A percentile compares a stretch with the other conserved stretches of the same genome.
Evolutionary conservation across 2,113 vertebrate species (phyloP).

Genomic region (Percina caprodes): DNA sequence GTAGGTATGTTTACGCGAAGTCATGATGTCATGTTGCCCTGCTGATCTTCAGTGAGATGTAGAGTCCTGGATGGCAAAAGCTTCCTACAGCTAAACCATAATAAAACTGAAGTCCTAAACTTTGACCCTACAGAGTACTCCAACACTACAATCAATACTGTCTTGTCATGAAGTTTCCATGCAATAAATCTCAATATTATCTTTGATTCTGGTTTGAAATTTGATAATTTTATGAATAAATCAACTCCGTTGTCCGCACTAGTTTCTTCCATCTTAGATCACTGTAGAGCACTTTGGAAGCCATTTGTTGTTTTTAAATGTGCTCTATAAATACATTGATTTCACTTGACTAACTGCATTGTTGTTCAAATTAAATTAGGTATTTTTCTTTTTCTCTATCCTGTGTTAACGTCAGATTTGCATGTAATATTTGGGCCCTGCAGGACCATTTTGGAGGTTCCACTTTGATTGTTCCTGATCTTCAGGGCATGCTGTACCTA

Average conservation of each 20-base stretch:
- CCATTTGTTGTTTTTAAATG: neutral
- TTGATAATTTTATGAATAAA: neutral
- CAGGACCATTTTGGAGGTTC: constrained; percentile 94
- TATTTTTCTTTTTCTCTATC: no score
- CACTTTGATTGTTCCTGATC: constrained; percentile 88
- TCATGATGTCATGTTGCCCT: no score
- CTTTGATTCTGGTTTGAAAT: neutral
- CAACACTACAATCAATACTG: no score
- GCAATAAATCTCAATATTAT: neutral
- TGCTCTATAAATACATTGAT: neutral
- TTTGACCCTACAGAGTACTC: no score
- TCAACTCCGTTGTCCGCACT: neutral
- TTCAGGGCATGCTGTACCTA: constrained; percentile 89
- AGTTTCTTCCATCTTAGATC: neutral
- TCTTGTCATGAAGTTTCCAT: neutral
- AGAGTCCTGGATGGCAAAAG: constrained; percentile 2
- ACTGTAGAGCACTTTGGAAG: neutral
- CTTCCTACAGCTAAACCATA: neutral
- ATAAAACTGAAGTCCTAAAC: neutral
- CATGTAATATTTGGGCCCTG: constrained; percentile 44
- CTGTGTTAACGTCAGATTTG: neutral
- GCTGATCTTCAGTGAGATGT: neutral
- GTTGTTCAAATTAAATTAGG: neutral
- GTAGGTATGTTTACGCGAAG: no score
- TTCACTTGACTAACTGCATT: neutral